Evolutionary conservation across 2,888 invertebrate genomes (phyloP).

Genomic region (Hemistola chrysoprasaria): DNA sequence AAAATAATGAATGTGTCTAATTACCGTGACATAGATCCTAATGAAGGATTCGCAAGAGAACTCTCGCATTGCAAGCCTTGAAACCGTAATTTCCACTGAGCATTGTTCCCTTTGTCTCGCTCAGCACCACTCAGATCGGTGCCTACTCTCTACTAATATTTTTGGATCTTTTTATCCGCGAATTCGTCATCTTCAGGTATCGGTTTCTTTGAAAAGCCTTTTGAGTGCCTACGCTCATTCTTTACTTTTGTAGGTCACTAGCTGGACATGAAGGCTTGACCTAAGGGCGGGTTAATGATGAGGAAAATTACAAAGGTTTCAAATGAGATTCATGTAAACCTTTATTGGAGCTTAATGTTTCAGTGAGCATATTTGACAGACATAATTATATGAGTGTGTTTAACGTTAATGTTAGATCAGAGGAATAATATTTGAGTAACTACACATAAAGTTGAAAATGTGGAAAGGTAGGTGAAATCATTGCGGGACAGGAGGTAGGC

Average conservation of each 20-base stretch:
- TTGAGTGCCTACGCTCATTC: slow-evolving; percentile 25
- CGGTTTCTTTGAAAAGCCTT: slow-evolving; percentile 33
- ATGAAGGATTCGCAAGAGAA: slow-evolving; percentile 53
- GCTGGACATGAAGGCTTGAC: slow-evolving; percentile 29
- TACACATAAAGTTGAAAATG: slow-evolving; percentile 57
- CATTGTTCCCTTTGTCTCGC: slow-evolving; percentile 59
- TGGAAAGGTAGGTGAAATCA: slow-evolving; percentile 71
- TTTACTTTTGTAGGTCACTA: slow-evolving; percentile 28
- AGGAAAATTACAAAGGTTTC: slow-evolving; percentile 20
- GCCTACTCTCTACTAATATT: slow-evolving; percentile 38
- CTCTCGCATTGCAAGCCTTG: slow-evolving; percentile 48
- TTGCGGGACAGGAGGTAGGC: slow-evolving; percentile 50
- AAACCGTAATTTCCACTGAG: slow-evolving; percentile 54
- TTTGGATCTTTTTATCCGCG: slow-evolving; percentile 32
- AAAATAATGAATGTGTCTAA: slow-evolving; percentile 38
- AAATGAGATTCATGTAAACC: slow-evolving; percentile 13
- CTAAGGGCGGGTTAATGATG: slow-evolving; percentile 22
- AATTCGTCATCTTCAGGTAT: slow-evolving; percentile 36
- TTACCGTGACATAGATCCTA: slow-evolving; percentile 26
- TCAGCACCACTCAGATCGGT: slow-evolving; percentile 39
- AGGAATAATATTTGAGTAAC: slow-evolving; percentile 19
- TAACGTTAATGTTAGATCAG: slow-evolving; percentile 1
- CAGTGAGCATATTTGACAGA: too few relatives aligned
- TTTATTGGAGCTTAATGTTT: too few relatives aligned
- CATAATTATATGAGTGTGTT: not conserved